Base-by-base conservation (phyloP, 92 coral and sea anemone species). In the Parazoanthus atlanticus region DNA sequence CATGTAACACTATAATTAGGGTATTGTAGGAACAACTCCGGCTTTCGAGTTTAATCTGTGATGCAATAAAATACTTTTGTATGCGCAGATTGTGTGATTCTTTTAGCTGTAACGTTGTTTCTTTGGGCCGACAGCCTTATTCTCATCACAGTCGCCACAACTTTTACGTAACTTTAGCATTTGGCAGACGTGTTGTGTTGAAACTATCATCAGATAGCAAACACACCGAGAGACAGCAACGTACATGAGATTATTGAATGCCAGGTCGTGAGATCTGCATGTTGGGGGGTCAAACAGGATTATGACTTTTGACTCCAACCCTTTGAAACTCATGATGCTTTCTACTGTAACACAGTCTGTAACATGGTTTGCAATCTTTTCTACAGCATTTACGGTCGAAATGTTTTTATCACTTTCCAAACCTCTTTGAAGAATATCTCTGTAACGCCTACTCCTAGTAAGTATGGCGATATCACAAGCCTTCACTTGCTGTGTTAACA, bases 241-340 rank as follows among this genome's bases (percentile, higher is more conserved):
- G 91, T 91, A 91, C 23, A 91, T 32, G 5, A 89, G 52, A 40
- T 91, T 25, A 26, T 26, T 66, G 72, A 19, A 19, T 3, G 72
- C 26, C 29, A 3, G 8, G 1, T 66, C 29, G 2, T 25, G 29
- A 9, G 3, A 19, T 0, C 7, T 25, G 8, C 29, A 0, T 12
- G 10, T 8, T 8, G 26, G 26, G 8, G 89, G 91, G 64, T 88
- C 90, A 41, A 56, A 91, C 19, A 91, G 34, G 31, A 91, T 79
- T 0, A 88, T 87, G 7, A 91, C 93, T 8, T 91, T 91, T 8
- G 91, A 79, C 31, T 91, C 93, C 8, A 91, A 32, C 4, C 93
- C 93, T 41, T 91, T 91, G n/a, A 91, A 91, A 0, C 93, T 43
- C 71, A 91, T 49, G 5, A 88, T 78, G 58, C 91, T 91, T 13